Conservation (phyloP, 2,797 vertebrate species). For the Ammospiza maritima region DNA sequence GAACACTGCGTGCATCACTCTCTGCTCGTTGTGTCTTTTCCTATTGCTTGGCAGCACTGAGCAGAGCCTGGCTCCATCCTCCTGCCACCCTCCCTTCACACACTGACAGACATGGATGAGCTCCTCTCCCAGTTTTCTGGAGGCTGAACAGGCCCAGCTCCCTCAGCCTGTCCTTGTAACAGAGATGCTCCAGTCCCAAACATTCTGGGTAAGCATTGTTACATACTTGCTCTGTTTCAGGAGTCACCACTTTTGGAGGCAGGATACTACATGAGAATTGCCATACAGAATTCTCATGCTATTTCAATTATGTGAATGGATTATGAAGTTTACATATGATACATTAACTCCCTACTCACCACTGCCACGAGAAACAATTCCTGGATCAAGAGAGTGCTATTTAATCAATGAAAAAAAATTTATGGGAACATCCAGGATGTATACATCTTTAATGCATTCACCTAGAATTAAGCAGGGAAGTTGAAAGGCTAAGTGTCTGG, state of each 20-base stretch:
- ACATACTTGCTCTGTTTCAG: neutral
- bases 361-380: neutral
- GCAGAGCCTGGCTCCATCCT: neutral
- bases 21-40: neutral
- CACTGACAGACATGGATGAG: neutral
- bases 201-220: neutral
- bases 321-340: neutral
- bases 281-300: neutral
- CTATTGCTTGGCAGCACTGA: neutral
- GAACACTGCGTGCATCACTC: neutral
- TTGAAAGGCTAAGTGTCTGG: neutral
- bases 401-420: neutral
- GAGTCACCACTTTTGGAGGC: neutral
- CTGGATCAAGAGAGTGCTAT: neutral
- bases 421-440: neutral
- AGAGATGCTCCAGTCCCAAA: neutral
- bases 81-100: neutral
- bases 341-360: neutral
- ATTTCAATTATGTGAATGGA: neutral
- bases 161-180: neutral
- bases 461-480: neutral
- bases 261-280: neutral
- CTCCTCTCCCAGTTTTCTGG: rapidly evolving
- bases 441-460: neutral
- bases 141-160: neutral